phyloP scores from a whole-genome alignment of 2,113 vertebrate species.

The Dicentrarchus labrax region DNA sequence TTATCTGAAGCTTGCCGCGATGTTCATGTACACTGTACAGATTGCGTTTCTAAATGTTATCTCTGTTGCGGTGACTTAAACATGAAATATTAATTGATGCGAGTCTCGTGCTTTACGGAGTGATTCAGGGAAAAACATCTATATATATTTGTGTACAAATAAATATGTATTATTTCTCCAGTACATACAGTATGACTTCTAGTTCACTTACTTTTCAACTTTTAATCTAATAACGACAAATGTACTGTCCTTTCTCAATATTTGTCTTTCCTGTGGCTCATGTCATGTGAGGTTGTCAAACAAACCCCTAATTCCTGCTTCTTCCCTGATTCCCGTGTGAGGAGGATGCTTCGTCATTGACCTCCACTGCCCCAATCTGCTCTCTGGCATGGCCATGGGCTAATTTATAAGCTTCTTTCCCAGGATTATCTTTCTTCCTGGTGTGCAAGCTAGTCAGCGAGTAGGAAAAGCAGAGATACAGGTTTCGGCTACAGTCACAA shows the following conservation, averaged over 20 bases:
- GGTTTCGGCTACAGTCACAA: conserved; percentile 54
- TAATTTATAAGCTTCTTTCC: conserved; percentile 86
- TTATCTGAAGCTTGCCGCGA: conserved; percentile 49
- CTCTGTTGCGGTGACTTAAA: background rate
- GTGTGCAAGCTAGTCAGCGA: conserved; percentile 64
- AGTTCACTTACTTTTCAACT: background rate
- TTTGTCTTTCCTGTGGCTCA: conserved; percentile 17
- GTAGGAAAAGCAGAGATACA: conserved; percentile 59
- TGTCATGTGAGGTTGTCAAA: conserved; percentile 26
- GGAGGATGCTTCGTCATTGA: conserved; percentile 70
- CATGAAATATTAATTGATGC: conserved; percentile 19
- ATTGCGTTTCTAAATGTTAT: conserved; percentile 43
- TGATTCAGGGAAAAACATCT: background rate
- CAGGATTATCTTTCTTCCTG: conserved; percentile 82
- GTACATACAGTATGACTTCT: background rate
- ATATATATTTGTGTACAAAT: too few species aligned
- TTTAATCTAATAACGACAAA: background rate
- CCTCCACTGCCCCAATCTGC: conserved; percentile 71
- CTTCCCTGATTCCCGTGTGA: conserved; percentile 33
- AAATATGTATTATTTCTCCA: background rate
- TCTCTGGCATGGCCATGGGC: conserved; percentile 73
- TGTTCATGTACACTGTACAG: conserved; percentile 26
- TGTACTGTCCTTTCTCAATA: conserved; percentile 10
- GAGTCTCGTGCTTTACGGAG: background rate
- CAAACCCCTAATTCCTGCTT: conserved; percentile 30